Percentiles rank a stretch among this genome's conserved stretches.
phyloP scores from a whole-genome alignment of 2,113 vertebrate species.

The Oryzias melastigma region DNA sequence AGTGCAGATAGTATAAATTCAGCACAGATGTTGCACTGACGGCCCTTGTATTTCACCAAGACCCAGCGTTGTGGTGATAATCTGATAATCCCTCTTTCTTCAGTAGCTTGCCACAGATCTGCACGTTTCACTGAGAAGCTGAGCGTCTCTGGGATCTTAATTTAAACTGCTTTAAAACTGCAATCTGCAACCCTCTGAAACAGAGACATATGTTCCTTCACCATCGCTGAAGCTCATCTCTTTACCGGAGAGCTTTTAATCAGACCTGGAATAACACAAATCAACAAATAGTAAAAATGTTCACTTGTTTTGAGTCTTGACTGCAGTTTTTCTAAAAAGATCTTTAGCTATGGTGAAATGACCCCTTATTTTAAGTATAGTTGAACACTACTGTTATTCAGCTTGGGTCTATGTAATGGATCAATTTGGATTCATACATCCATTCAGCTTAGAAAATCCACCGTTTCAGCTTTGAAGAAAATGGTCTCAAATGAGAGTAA shows the following conservation, averaged over 20 bases:
- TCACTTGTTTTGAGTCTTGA: too few species aligned
- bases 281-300: neutral
- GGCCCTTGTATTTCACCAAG: slow-evolving; percentile 7
- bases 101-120: slow-evolving; percentile 3
- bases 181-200: slow-evolving; percentile 4
- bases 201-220: neutral
- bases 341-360: too few species aligned
- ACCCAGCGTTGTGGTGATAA: slow-evolving; percentile 18
- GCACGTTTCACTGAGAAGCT: slow-evolving; percentile 15
- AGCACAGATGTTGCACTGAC: slow-evolving; percentile 2
- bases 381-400: too few species aligned
- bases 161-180: slow-evolving; percentile 2
- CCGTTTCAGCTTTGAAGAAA: too few species aligned
- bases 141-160: neutral
- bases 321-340: too few species aligned
- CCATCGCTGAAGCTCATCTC: neutral
- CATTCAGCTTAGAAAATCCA: too few species aligned
- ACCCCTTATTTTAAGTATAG: too few species aligned
- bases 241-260: too few species aligned
- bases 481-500: too few species aligned
- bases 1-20: slow-evolving; percentile 5
- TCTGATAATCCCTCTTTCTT: slow-evolving; percentile 31
- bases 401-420: too few species aligned
- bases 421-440: too few species aligned
- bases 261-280: neutral